Base-by-base conservation (phyloP, 2,113 vertebrate genomes). In the Chamaetylas fuelleborni region DNA sequence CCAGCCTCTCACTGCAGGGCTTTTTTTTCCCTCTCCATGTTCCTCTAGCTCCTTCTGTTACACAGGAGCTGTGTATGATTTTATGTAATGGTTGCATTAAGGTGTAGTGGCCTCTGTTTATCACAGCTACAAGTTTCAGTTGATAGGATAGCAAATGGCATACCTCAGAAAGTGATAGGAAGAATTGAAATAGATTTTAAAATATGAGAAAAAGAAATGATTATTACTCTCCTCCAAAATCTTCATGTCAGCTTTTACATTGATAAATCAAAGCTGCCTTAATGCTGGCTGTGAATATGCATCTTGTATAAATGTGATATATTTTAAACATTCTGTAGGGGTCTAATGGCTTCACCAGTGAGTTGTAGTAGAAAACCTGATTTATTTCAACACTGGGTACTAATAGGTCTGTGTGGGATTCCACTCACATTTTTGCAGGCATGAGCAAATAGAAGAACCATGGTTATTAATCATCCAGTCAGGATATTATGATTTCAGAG, bases 341-440 rank as follows among this genome's bases (percentile, higher is more conserved):
- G 19, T 33, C 66, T 85, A 58, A 88, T 29, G 40, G 45, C 58
- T 47, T 72, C 72, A 66, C 13, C 31, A 71, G 65, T 36, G 9
- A n/a, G 7, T 15, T 90, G 60, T 51, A 76, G 38, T 29, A 72
- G 20, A 66, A 60, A 85, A 88, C 15, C 66, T 82, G 56, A 84
- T 95, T 95, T 95, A 93, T 90, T 78, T 92, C 53, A 81, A 70
- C 53, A 22, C 17, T 77, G 50, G 29, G 8, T 56, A 54, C 81
- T 93, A 73, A 67, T 31, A 86, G 70, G 12, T 88, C 53, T 96
- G 24, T 66, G 34, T 89, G 84, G 78, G 51, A 82, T 93, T 96
- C 67, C 66, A 84, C 72, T 84, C 45, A 69, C 15, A 19, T 72
- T 95, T 94, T 90, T 84, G 86, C 11, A 77, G 62, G 61, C 66